Evolutionary conservation across 2,113 vertebrate genomes (phyloP), one percentile per base, ranked within the genome.

Genomic region (Lepidothrix coronata): DNA sequence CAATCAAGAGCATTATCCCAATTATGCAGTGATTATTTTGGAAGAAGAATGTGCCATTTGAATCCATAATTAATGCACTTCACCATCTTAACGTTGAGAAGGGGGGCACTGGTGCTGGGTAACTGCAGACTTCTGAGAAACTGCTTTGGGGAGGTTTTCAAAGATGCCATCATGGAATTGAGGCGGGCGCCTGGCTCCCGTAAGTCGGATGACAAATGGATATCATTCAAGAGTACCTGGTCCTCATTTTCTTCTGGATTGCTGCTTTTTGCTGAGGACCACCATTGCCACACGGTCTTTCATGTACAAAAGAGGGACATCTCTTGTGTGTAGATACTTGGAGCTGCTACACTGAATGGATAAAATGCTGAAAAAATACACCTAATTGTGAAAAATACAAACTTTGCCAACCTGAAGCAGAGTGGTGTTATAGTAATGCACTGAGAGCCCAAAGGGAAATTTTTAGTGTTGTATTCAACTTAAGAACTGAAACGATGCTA

Each of bases 1-100:
- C 19, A 78, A 66, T 71, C 55, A 92, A 74, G 68, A 46, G 51
- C 83, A 74, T 92, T 91, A 89, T 95, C 61, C 35, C 68, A 86
- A 75, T 93, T 95, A 75, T 13, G 37, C 25, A 70, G 3, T 6
- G 5, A 74, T 91, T 77, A 58, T 88, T 95, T 91, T 92, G 73
- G 35, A 84, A 83, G 75, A 48, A 91, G 59, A 84, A 43, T 74
- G 48, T 51, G 85, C 79, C 55, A 92, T 95, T 95, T 95, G 35
- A 71, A 89, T 51, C 72, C 86, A 97, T 95, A 92, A 95, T 93
- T 93, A 95, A 95, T 97, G 91, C 51, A 95, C 59, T 77, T 86
- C 68, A 66, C 25, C 46, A 14, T 85, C 83, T 81, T 27, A 83
- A 51, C 2, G 0, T 70, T 51, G 72, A 14, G n/a, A 90, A 88